Conservation (phyloP, 30 jellyfish, hydroid and myxozoan genomes). For the Sanderia malayensis region DNA sequence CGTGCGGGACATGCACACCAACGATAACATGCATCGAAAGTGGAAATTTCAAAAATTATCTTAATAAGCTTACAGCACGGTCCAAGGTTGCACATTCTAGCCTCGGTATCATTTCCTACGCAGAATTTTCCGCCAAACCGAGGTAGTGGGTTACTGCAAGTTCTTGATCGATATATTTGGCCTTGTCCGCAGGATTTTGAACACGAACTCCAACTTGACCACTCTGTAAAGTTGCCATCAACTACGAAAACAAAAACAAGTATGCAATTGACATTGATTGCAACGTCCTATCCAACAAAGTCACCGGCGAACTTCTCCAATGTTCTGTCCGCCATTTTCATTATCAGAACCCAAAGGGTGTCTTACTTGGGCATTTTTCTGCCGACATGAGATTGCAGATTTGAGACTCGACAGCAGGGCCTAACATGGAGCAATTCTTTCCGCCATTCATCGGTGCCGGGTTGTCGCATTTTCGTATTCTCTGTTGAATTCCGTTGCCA, state of each 20-base stretch:
- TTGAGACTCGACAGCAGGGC: slow-evolving; percentile 57
- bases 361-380: slow-evolving; percentile 97
- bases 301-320: too few relatives aligned
- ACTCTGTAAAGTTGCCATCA: slow-evolving; percentile 81
- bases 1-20: too few relatives aligned
- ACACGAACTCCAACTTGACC: slow-evolving; percentile 90
- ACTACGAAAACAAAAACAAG: slow-evolving; percentile 57
- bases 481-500: slow-evolving; percentile 68
- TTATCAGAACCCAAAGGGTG: too few relatives aligned
- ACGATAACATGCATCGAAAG: too few relatives aligned
- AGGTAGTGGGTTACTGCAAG: slow-evolving; percentile 88
- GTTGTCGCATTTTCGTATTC: slow-evolving; percentile 75
- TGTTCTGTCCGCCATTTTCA: too few relatives aligned
- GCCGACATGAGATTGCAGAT: slow-evolving; percentile 65
- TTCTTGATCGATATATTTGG: slow-evolving; percentile 56
- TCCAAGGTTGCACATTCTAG: slow-evolving; percentile 67
- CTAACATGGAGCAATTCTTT: slow-evolving; percentile 70
- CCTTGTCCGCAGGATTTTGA: slow-evolving; percentile 90
- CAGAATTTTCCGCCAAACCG: slow-evolving; percentile 89
- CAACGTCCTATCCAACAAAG: too few relatives aligned
- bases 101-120: slow-evolving; percentile 73
- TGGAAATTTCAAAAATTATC: too few relatives aligned
- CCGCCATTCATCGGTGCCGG: slow-evolving; percentile 93
- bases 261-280: too few relatives aligned
- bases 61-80: slow-evolving; percentile 86